Evolutionary conservation across 2,797 vertebrate species (phyloP).

Genomic region (Sarcoramphus papa): DNA sequence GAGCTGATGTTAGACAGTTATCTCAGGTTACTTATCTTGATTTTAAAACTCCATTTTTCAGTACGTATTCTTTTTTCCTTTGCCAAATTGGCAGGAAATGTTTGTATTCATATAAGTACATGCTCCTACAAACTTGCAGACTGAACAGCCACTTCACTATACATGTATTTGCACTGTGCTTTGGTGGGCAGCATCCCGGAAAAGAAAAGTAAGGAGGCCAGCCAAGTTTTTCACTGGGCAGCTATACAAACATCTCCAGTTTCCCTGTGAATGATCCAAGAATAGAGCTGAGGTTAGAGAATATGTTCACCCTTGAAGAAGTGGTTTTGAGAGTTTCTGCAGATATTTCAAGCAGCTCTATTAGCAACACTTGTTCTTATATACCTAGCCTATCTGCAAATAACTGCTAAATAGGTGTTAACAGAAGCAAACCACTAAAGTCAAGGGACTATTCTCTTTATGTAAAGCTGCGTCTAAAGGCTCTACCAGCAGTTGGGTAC

Average conservation of each 20-base stretch:
- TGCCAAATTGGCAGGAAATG: background rate
- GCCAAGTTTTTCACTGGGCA: background rate
- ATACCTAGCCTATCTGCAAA: background rate
- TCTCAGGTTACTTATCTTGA: background rate
- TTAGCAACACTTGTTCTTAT: background rate
- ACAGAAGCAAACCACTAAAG: background rate
- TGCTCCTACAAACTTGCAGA: background rate
- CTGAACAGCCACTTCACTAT: constrained; percentile 28
- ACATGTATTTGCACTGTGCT: background rate
- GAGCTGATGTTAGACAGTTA: background rate
- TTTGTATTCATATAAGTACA: background rate
- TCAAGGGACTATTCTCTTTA: background rate
- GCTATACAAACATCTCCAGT: background rate
- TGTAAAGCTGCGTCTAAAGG: background rate
- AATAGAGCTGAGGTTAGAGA: background rate
- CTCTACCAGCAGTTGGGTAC: background rate
- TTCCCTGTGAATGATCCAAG: background rate
- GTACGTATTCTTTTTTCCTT: background rate
- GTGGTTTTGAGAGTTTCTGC: background rate
- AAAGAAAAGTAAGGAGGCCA: background rate
- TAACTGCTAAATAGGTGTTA: background rate
- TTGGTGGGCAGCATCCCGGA: background rate
- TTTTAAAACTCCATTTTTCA: background rate
- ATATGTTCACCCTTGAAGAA: background rate
- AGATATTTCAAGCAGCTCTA: background rate